Percentiles rank a stretch among this genome's conserved stretches.
Evolutionary conservation across 1,140 invertebrate genomes (phyloP).

Genomic region (Drosophila ananassae): DNA sequence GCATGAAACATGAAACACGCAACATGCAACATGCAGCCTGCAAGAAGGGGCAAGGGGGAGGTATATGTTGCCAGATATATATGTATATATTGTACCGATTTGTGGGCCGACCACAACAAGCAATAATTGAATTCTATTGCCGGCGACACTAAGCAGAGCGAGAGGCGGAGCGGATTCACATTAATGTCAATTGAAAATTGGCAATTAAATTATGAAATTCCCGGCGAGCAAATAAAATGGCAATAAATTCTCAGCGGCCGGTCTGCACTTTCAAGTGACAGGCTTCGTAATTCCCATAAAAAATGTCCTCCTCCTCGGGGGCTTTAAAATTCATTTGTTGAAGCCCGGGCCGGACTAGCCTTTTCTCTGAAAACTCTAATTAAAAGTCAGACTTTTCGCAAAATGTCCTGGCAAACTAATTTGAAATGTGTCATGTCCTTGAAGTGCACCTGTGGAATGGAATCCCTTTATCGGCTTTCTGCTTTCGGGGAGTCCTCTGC

Average conservation of each 20-base stretch:
- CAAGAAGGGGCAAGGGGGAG: no score
- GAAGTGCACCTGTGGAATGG: conserved; percentile 14
- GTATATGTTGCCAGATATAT: not conserved
- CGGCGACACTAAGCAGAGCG: conserved; percentile 23
- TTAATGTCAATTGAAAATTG: conserved; percentile 42
- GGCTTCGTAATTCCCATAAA: not conserved
- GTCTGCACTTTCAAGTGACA: conserved; percentile 2
- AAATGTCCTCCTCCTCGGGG: not conserved
- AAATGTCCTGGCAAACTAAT: not conserved
- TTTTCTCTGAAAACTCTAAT: not conserved
- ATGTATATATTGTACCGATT: not conserved
- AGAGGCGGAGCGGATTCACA: conserved; percentile 5
- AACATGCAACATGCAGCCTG: conserved; percentile 6
- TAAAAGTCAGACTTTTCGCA: not conserved
- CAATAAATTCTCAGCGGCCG: conserved; percentile 14
- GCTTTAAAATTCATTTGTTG: no score
- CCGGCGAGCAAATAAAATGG: conserved; percentile 6
- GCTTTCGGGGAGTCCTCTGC: not conserved
- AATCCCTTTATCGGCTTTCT: conserved; percentile 5
- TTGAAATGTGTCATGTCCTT: conserved; percentile 1
- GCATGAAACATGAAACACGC: conserved; percentile 14
- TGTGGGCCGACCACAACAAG: conserved; percentile 29
- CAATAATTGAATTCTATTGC: conserved; percentile 54
- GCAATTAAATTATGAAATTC: conserved; percentile 43
- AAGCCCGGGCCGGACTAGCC: no score